These are phyloP conservation scores for Odocoileus hemionus DNA, from an alignment of 2,113 vertebrate species.

Conservation along the genomic window DNA sequence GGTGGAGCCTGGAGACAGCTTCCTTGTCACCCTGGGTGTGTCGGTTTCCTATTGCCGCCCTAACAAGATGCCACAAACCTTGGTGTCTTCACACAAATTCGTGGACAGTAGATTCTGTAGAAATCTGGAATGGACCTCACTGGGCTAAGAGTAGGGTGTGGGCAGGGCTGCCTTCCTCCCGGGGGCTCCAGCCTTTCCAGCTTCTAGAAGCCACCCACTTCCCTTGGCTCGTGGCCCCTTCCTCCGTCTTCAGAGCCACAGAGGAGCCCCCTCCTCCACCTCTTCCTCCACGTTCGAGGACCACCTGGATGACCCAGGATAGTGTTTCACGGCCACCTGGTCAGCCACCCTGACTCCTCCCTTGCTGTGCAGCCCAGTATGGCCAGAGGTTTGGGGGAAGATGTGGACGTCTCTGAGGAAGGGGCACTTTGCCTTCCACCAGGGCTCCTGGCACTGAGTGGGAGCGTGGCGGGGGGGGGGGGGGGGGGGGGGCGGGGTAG, in stretches of 20 bases:
- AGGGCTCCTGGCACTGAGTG: neutral
- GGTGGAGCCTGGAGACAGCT: neutral
- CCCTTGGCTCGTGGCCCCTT: neutral
- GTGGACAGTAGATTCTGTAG: rapidly evolving
- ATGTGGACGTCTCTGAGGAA: rapidly evolving
- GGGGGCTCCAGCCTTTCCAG: neutral
- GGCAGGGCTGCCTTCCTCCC: neutral
- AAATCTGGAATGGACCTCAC: rapidly evolving
- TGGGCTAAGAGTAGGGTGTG: rapidly evolving
- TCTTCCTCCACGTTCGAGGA: neutral
- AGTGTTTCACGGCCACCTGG: neutral
- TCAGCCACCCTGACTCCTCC: neutral
- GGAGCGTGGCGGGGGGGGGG: neutral
- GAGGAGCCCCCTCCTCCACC: rapidly evolving
- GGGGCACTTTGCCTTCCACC: neutral
- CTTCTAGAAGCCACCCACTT: rapidly evolving
- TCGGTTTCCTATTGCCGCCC: neutral
- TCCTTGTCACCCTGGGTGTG: neutral
- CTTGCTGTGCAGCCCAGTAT: neutral
- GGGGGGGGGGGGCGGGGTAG: neutral
- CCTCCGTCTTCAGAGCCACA: neutral
- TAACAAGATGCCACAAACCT: neutral
- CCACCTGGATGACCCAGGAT: neutral
- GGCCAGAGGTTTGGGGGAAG: neutral
- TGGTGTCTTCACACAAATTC: neutral